phyloP scores from a whole-genome alignment of 2,113 vertebrate genomes.

The Paramormyrops kingsleyae region DNA sequence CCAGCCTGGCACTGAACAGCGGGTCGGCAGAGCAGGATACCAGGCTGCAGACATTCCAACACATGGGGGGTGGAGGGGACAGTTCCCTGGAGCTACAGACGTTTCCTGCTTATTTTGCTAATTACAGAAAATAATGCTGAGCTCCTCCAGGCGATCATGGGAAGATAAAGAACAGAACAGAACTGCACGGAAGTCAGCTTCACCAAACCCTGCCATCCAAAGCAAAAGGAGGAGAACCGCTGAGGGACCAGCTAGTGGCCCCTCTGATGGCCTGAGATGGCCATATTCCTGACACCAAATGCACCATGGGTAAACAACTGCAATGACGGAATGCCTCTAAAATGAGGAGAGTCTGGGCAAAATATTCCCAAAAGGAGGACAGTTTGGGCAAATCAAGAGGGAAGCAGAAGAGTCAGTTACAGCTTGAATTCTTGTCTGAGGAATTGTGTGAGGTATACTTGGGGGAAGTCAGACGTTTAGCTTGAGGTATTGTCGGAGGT shows the following conservation, averaged over 20 bases:
- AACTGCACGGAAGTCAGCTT: not conserved
- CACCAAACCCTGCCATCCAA: not conserved
- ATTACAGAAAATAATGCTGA: not conserved
- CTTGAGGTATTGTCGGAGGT: no score
- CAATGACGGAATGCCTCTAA: not conserved
- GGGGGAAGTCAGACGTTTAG: no score
- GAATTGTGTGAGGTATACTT: no score
- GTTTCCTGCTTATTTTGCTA: not conserved
- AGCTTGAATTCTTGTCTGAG: no score
- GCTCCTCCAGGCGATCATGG: not conserved
- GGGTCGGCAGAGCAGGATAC: not conserved
- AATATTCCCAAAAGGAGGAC: not conserved
- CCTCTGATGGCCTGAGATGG: not conserved
- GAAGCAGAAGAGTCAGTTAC: not conserved
- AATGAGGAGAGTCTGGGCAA: not conserved
- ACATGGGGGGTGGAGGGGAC: not conserved
- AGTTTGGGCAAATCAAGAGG: not conserved
- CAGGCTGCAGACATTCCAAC: not conserved
- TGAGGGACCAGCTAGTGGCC: not conserved
- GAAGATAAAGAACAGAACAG: not conserved
- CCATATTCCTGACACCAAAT: not conserved
- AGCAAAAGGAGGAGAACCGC: not conserved
- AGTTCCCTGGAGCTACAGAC: not conserved
- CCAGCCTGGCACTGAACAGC: not conserved
- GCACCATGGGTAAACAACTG: not conserved